Conservation (phyloP, 2,888 invertebrate genomes). For the Alviniconcha strummeri region DNA sequence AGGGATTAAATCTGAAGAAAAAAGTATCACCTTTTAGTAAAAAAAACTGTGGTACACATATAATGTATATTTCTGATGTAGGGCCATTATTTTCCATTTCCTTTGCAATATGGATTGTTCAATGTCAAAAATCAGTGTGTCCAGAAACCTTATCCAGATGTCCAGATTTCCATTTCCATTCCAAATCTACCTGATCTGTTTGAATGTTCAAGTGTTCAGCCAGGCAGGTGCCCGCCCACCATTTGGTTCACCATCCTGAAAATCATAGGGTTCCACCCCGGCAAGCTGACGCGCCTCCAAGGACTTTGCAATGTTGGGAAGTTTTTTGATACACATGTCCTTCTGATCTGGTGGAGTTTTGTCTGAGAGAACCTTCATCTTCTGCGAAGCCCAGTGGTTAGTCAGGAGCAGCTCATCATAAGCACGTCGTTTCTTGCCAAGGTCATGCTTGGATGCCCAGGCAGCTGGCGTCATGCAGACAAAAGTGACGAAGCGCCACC, state of each 20-base stretch:
- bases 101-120: no score
- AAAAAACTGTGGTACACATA: no score
- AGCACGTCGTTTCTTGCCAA: constrained; percentile 51
- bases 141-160: no score
- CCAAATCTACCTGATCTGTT: no score
- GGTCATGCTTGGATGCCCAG: constrained; percentile 57
- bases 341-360: constrained; percentile 13
- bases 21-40: no score
- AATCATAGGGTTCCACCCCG: constrained; percentile 38
- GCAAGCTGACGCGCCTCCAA: constrained; percentile 40
- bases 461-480: constrained; percentile 65
- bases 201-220: neutral
- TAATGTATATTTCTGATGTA: no score
- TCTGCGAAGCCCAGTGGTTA: constrained; percentile 63
- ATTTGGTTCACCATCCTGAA: constrained; percentile 19
- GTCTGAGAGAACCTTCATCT: constrained; percentile 43
- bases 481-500: constrained; percentile 64
- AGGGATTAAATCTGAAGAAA: no score
- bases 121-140: no score
- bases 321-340: constrained; percentile 23
- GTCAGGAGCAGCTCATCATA: constrained; percentile 52
- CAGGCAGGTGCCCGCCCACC: neutral
- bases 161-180: no score
- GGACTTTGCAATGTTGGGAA: constrained; percentile 44
- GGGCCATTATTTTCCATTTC: no score